phyloP scores from a whole-genome alignment of 2,113 vertebrate species.

The Chloropsis cyanopogon region DNA sequence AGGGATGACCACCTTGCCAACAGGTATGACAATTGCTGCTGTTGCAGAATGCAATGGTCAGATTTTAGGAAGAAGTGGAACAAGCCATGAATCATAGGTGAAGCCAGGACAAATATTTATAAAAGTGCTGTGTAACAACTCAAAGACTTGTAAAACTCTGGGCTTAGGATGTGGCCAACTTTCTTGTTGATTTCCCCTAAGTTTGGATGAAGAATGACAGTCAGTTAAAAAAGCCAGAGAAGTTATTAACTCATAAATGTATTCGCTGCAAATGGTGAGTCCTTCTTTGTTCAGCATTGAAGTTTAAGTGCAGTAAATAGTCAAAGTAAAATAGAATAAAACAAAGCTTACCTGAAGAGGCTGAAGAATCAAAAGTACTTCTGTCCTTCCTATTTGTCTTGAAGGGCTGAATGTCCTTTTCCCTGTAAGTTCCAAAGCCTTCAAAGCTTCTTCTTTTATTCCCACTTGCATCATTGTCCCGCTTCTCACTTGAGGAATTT shows the following conservation, averaged over 20 bases:
- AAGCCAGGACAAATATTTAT: not conserved
- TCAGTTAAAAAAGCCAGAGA: not conserved
- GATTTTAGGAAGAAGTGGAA: not conserved
- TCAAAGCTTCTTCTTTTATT: constrained; percentile 85
- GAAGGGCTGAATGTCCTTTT: constrained; percentile 89
- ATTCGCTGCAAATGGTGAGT: not conserved
- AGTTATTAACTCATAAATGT: not conserved
- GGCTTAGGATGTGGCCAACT: not conserved
- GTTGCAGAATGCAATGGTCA: not conserved
- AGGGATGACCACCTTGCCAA: not conserved
- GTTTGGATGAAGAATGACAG: not conserved
- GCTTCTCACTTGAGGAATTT: constrained; percentile 74
- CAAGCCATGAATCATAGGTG: not conserved
- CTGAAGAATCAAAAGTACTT: constrained; percentile 77
- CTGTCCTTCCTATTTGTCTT: constrained; percentile 83
- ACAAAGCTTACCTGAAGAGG: constrained; percentile 82
- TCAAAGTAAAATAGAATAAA: not conserved
- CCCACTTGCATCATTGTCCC: constrained; percentile 79
- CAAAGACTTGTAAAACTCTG: not conserved
- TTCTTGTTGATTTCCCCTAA: not conserved
- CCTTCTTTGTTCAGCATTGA: not conserved
- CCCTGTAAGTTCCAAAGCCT: constrained; percentile 88
- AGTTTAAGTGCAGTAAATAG: not conserved
- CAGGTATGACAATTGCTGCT: not conserved
- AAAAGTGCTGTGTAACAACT: not conserved